These are phyloP conservation scores for Drosophila prostipennis DNA, from an alignment of 2,888 invertebrate species.

Conservation along the genomic window DNA sequence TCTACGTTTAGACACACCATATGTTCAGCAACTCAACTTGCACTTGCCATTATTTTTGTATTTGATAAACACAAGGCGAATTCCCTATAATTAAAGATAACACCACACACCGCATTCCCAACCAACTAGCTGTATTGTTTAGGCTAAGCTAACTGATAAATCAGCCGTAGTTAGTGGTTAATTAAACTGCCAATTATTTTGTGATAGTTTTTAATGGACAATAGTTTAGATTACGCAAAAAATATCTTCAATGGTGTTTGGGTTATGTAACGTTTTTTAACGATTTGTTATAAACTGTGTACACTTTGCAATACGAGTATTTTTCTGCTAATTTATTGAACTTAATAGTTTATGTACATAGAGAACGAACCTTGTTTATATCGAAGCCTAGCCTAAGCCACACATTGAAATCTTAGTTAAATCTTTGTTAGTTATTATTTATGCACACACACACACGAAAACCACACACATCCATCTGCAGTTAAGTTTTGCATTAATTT, in stretches of 20 bases:
- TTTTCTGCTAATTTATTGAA: conserved; percentile 75
- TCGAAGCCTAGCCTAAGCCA: conserved; percentile 45
- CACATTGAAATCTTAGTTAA: conserved; percentile 66
- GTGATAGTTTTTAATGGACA: conserved; percentile 77
- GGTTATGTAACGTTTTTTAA: conserved; percentile 58
- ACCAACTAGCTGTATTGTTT: conserved; percentile 22
- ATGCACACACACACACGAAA: conserved; percentile 59
- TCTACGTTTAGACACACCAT: conserved; percentile 11
- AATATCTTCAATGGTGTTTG: conserved; percentile 68
- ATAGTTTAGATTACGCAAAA: conserved; percentile 42
- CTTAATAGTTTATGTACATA: conserved; percentile 70
- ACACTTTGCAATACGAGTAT: conserved; percentile 68
- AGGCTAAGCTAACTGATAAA: conserved; percentile 33
- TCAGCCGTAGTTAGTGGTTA: conserved; percentile 53
- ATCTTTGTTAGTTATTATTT: conserved; percentile 80
- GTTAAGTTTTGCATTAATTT: conserved; percentile 63
- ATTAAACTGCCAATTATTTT: conserved; percentile 81
- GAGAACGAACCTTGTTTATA: conserved; percentile 55
- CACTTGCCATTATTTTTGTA: conserved; percentile 76
- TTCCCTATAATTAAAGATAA: conserved; percentile 25
- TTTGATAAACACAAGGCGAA: conserved; percentile 41
- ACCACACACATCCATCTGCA: conserved; percentile 40
- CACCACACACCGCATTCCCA: conserved; percentile 17
- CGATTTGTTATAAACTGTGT: conserved; percentile 61
- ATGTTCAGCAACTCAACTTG: conserved; percentile 52